Conservation (phyloP, 2,797 vertebrate genomes). For the Sebastes cheni region DNA sequence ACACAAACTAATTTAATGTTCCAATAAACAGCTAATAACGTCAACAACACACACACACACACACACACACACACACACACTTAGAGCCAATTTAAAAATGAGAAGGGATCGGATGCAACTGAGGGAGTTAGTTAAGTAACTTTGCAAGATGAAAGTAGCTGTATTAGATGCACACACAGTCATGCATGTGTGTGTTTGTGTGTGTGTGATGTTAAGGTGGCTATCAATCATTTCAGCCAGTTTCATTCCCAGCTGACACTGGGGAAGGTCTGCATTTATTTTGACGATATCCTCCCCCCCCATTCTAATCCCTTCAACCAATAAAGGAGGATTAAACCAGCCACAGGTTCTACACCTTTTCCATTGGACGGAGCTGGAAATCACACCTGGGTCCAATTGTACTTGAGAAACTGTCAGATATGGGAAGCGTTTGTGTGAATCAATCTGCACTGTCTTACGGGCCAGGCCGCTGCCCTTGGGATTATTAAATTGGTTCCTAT, state of each 20-base stretch:
- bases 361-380: constrained; percentile 20
- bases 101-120: constrained; percentile 29
- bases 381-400: constrained; percentile 72
- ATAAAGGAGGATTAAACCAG: constrained; percentile 42
- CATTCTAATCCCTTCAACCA: constrained; percentile 48
- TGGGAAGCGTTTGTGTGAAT: constrained; percentile 55
- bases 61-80: not conserved
- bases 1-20: too few relatives aligned
- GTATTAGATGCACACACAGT: constrained; percentile 30
- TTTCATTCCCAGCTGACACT: constrained; percentile 22
- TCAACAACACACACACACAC: not conserved
- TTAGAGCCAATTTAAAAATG: constrained; percentile 24
- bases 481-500: constrained; percentile 77
- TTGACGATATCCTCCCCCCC: not conserved
- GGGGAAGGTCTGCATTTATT: constrained; percentile 12
- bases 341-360: constrained; percentile 34
- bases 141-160: constrained; percentile 43
- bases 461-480: constrained; percentile 48
- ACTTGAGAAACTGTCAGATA: constrained; percentile 58
- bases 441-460: constrained; percentile 56
- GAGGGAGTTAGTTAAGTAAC: constrained; percentile 42
- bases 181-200: not conserved
- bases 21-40: too few relatives aligned
- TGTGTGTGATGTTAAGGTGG: not conserved
- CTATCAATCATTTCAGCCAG: constrained; percentile 13